phyloP scores from a whole-genome alignment of 30 jellyfish, hydroid and myxozoan species.

The Turritopsis rubra region DNA sequence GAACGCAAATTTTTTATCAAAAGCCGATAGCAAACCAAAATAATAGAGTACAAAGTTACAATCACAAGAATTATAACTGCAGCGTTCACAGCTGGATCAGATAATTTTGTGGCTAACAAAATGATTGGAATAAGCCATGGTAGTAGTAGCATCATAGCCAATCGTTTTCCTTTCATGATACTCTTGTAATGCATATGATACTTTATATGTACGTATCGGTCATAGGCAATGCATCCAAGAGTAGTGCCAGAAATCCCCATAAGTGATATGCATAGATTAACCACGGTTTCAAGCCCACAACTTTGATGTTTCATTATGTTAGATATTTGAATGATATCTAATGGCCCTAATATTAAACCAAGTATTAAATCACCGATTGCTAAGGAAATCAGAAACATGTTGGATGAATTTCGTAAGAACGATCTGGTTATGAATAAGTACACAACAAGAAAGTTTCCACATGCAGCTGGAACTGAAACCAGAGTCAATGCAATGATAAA shows the following conservation, averaged over 20 bases:
- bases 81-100: background rate
- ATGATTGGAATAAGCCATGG: conserved; percentile 1
- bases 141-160: background rate
- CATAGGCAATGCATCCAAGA: conserved; percentile 1
- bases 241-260: background rate
- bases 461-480: background rate
- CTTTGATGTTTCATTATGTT: background rate
- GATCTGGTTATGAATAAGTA: background rate
- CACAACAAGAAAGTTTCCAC: background rate
- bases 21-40: background rate
- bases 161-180: background rate
- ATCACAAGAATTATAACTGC: background rate
- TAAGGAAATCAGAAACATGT: background rate
- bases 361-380: background rate
- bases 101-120: background rate
- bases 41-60: background rate
- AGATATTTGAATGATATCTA: background rate
- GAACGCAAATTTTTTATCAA: background rate
- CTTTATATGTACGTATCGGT: background rate
- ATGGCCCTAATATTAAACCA: background rate
- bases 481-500: background rate
- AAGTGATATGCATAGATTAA: background rate
- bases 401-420: background rate
- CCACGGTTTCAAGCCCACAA: background rate
- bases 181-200: background rate